phyloP scores from a whole-genome alignment of 92 coral and sea anemone genomes.

The Palythoa grandis region DNA sequence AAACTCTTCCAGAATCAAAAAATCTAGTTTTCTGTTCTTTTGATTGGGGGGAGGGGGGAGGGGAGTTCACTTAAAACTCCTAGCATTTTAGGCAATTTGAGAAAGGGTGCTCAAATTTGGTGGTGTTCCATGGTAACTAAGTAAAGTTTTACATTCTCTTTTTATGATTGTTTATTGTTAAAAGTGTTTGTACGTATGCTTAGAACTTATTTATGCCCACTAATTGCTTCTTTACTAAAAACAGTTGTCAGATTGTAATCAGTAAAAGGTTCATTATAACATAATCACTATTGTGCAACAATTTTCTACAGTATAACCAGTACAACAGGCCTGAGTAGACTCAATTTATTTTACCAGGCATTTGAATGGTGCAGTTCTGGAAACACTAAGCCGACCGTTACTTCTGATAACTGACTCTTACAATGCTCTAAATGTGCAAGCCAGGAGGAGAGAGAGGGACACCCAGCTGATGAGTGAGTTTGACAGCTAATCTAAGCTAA shows the following conservation, averaged over 20 bases:
- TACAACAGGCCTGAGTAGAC: not conserved
- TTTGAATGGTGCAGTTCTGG: constrained; percentile 95
- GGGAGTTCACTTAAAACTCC: no score
- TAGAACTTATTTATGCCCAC: no score
- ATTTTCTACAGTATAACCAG: not conserved
- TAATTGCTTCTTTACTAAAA: not conserved
- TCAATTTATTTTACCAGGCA: constrained; percentile 55
- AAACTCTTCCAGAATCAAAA: not conserved
- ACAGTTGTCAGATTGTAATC: not conserved
- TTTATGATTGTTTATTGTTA: no score
- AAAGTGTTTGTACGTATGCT: no score
- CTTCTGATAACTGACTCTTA: constrained; percentile 92
- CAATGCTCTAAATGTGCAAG: constrained; percentile 91
- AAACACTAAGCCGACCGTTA: constrained; percentile 92
- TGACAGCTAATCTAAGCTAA: not conserved
- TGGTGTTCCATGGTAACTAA: no score
- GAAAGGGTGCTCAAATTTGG: no score
- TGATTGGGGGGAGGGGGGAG: no score
- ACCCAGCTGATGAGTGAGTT: constrained; percentile 91
- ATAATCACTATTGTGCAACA: not conserved
- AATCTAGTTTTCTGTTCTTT: no score
- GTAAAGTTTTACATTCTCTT: no score
- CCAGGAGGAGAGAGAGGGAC: constrained; percentile 96
- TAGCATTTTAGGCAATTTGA: no score
- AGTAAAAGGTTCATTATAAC: no score